phyloP scores from a whole-genome alignment of 2,113 vertebrate species.

The Misgurnus mizolepis region DNA sequence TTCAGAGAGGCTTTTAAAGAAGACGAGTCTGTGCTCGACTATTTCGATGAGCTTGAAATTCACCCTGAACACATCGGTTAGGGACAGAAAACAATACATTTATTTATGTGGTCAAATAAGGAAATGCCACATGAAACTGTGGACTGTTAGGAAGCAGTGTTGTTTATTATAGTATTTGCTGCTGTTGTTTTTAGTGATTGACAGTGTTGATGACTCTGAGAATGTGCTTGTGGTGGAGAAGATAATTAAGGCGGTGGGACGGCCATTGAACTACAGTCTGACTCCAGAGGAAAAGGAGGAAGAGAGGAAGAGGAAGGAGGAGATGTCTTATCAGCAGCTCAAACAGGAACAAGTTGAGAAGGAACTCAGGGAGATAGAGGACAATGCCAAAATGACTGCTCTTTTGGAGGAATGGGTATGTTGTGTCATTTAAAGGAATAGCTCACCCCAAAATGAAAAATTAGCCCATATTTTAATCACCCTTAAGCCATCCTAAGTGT shows the following conservation, averaged over 20 bases:
- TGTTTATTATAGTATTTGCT: not conserved
- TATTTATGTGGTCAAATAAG: not conserved
- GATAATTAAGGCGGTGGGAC: slow-evolving; percentile 81
- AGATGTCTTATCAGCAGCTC: slow-evolving; percentile 68
- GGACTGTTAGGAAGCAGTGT: not conserved
- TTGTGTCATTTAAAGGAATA: not conserved
- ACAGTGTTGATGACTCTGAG: slow-evolving; percentile 73
- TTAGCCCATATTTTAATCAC: no score
- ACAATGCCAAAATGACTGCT: slow-evolving; percentile 73
- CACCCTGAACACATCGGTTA: slow-evolving; percentile 85
- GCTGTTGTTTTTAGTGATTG: slow-evolving; percentile 75
- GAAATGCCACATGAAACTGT: not conserved
- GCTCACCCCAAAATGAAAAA: no score
- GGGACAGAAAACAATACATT: slow-evolving; percentile 5
- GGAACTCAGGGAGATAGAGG: slow-evolving; percentile 70
- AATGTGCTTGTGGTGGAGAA: slow-evolving; percentile 73
- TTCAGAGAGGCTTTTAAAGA: slow-evolving; percentile 76
- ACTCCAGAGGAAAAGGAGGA: slow-evolving; percentile 79
- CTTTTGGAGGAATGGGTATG: slow-evolving; percentile 87
- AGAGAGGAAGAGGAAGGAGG: slow-evolving; percentile 68
- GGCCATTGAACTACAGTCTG: slow-evolving; percentile 82
- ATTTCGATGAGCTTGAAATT: slow-evolving; percentile 92
- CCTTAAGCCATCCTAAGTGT: no score
- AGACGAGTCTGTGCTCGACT: slow-evolving; percentile 85
- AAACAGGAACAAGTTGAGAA: slow-evolving; percentile 68